A percentile compares a stretch with the other conserved stretches of the same genome.
Evolutionary conservation across 2,797 vertebrate species (phyloP).

Genomic region (Coranthus polyacanthus): DNA sequence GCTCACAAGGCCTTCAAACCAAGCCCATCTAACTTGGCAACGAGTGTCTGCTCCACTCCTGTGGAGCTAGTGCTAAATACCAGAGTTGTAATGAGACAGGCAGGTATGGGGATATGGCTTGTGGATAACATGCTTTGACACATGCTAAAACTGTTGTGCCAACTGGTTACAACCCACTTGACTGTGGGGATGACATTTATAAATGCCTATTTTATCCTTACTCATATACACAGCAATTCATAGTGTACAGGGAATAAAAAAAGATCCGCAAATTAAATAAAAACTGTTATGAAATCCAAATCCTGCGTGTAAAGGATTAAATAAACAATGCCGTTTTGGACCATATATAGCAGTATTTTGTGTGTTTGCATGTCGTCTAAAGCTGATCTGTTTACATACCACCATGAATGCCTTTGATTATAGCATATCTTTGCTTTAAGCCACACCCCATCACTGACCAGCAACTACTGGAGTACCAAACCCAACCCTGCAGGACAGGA

Average conservation of each 20-base stretch:
- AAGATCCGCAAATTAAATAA: slow-evolving; percentile 11
- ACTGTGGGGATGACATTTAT: slow-evolving; percentile 75
- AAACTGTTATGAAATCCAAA: neutral
- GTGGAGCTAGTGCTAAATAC: slow-evolving; percentile 81
- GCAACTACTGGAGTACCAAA: slow-evolving; percentile 56
- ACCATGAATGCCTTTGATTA: slow-evolving; percentile 81
- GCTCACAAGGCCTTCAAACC: slow-evolving; percentile 79
- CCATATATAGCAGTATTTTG: slow-evolving; percentile 17
- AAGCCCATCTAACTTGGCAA: slow-evolving; percentile 80
- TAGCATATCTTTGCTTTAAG: slow-evolving; percentile 78
- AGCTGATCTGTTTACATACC: slow-evolving; percentile 81
- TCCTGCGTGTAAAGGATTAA: slow-evolving; percentile 1
- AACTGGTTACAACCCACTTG: slow-evolving; percentile 78
- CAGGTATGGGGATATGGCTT: slow-evolving; percentile 73
- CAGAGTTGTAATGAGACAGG: slow-evolving; percentile 83
- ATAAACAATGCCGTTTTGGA: slow-evolving; percentile 7
- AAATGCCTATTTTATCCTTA: slow-evolving; percentile 70
- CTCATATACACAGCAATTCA: slow-evolving; percentile 21
- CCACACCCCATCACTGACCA: slow-evolving; percentile 77
- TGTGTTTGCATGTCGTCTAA: slow-evolving; percentile 49
- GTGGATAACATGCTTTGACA: slow-evolving; percentile 79
- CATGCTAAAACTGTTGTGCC: slow-evolving; percentile 79
- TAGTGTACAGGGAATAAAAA: neutral
- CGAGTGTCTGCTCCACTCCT: slow-evolving; percentile 73
- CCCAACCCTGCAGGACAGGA: slow-evolving; percentile 81